A percentile compares a stretch with the other conserved stretches of the same genome.
Evolutionary conservation across 2,888 invertebrate genomes (phyloP).

Genomic region (Lordiphosa fenestrarum): DNA sequence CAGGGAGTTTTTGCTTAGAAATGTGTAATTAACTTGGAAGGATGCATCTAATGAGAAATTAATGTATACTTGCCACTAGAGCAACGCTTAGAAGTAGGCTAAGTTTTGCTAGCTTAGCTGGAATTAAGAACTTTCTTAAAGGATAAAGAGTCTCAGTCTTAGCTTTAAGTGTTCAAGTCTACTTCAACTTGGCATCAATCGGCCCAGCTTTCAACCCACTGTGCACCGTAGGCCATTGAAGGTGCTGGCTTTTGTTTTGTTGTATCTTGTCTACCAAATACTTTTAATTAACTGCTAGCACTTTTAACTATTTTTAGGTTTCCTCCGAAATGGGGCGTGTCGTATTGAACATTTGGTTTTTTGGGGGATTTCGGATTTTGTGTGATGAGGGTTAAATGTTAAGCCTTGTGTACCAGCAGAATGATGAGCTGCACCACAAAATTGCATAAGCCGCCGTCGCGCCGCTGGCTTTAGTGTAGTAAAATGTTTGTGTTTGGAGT

Average conservation of each 20-base stretch:
- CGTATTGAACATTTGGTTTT: conserved; percentile 7
- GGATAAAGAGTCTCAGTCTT: no score
- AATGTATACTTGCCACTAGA: no score
- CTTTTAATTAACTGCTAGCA: conserved; percentile 55
- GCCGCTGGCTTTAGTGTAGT: conserved; percentile 16
- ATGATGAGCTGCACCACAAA: conserved; percentile 33
- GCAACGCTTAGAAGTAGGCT: no score
- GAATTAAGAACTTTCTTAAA: no score
- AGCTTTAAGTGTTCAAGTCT: no score
- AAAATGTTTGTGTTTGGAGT: conserved; percentile 40
- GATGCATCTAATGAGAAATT: no score
- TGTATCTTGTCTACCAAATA: conserved; percentile 15
- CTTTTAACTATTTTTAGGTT: conserved; percentile 18
- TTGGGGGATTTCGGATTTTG: conserved; percentile 8
- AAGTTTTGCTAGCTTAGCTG: no score
- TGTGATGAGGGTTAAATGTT: conserved; percentile 46
- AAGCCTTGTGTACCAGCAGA: conserved; percentile 19
- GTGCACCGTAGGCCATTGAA: conserved; percentile 29
- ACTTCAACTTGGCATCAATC: no score
- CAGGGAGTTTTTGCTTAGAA: no score
- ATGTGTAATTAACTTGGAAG: neutral
- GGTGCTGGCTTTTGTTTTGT: conserved; percentile 9
- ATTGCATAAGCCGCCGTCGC: conserved; percentile 53
- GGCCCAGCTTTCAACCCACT: conserved; percentile 3
- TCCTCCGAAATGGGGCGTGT: conserved; percentile 1